These are phyloP conservation scores for Lepidurus packardi DNA, from an alignment of 1,140 invertebrate species.

Conservation along the genomic window DNA sequence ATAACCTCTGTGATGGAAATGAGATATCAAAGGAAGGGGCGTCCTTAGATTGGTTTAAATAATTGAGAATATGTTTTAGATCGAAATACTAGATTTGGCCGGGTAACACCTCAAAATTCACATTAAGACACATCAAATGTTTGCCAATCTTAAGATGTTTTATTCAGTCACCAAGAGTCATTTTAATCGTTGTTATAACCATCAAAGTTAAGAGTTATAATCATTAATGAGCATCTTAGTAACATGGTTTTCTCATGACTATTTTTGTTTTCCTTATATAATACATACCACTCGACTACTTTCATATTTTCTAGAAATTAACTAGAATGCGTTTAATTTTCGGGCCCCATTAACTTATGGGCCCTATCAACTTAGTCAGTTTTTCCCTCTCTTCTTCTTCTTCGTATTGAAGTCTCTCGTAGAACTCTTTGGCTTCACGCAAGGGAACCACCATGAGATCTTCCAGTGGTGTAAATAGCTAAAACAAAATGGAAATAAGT, in stretches of 20 bases:
- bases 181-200: neutral
- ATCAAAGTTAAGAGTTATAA: neutral
- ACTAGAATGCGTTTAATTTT: neutral
- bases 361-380: neutral
- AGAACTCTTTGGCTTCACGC: conserved; percentile 24
- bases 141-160: neutral
- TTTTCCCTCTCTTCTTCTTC: conserved; percentile 2
- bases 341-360: neutral
- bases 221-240: neutral
- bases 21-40: neutral
- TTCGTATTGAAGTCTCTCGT: conserved; percentile 18
- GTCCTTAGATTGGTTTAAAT: neutral
- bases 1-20: conserved; percentile 11
- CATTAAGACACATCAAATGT: neutral
- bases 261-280: conserved; percentile 1
- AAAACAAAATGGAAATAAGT: neutral
- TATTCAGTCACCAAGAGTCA: neutral
- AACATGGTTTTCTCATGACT: neutral
- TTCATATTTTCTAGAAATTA: neutral
- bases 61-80: neutral
- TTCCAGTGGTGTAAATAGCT: conserved; percentile 24
- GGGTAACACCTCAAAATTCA: neutral
- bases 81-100: neutral
- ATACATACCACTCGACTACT: conserved; percentile 5
- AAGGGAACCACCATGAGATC: conserved; percentile 23